Conservation (phyloP, 2,888 invertebrate genomes). For the Eristalinus aeneus region DNA sequence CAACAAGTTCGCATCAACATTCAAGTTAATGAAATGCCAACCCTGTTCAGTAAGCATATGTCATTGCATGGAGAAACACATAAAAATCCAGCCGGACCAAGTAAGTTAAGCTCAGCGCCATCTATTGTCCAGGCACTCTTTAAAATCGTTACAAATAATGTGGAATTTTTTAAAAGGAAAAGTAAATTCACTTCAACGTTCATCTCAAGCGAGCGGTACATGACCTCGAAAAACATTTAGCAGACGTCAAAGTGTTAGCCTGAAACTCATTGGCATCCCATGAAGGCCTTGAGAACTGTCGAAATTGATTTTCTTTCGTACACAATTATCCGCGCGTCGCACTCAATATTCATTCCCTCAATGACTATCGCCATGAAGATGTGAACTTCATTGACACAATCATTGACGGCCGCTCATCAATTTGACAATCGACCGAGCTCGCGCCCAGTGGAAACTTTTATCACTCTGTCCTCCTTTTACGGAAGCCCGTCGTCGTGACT, state of each 20-base stretch:
- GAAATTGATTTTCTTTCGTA: conserved; percentile 30
- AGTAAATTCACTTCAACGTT: background rate
- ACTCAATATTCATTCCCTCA: background rate
- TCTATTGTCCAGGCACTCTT: too few species aligned
- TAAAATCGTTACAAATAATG: background rate
- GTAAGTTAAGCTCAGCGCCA: too few species aligned
- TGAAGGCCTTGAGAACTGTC: conserved; percentile 34
- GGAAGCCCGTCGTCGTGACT: conserved; percentile 1
- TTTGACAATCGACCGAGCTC: background rate
- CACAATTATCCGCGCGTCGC: conserved; percentile 9
- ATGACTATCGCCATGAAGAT: background rate
- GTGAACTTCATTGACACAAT: conserved; percentile 1
- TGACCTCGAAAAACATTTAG: conserved; percentile 2
- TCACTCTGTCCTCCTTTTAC: background rate
- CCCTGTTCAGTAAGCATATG: too few species aligned
- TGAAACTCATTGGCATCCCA: background rate
- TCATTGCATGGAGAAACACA: too few species aligned
- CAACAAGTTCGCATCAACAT: too few species aligned
- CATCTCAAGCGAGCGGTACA: background rate
- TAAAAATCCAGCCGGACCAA: too few species aligned
- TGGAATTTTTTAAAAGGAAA: too few species aligned
- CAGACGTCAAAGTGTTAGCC: background rate
- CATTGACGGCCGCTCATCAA: background rate
- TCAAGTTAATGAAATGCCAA: too few species aligned
- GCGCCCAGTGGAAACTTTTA: background rate